Evolutionary conservation across 1,140 invertebrate species (phyloP), one percentile per base, ranked within the genome.

Genomic region (Panagrolaimus sp.): DNA sequence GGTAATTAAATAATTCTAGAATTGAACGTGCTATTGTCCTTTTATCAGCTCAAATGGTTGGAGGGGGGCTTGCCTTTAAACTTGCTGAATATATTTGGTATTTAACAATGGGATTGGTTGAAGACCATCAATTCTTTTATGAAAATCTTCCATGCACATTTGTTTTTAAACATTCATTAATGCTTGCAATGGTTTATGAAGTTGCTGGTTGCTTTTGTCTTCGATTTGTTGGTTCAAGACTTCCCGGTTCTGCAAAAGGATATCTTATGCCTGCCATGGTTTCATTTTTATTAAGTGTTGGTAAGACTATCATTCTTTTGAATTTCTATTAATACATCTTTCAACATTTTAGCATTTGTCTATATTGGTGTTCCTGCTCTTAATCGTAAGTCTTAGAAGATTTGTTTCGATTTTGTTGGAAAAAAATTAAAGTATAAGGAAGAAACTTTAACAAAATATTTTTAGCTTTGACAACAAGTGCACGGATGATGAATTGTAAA

Each of bases 321-420:
- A n/a, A 48, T 38, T 4, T 38, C 32, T 7, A 38, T 38, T 38
- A 4, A 38, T 38, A 58, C 17, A 52, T 14, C 9, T 58, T 12
- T n/a, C 52, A 4, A 38, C 8, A 14, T 58, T 58, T 26, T 14
- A 58, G 52, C 52, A 21, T 58, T 58, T 21, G 52, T 58, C 17
- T 58, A 58, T n/a, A 58, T 58, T n/a, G 52, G 52, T 28, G 52
- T 58, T 28, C 52, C 52, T 12, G 52, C 21, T 12, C 5, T 58
- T 12, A 58, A 58, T 28, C 52, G n/a, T n/a, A n/a, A n/a, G n/a
- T n/a, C n/a, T n/a, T n/a, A n/a, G n/a, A n/a, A n/a, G n/a, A n/a
- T n/a, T n/a, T n/a, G n/a, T n/a, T n/a, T n/a, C n/a, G n/a, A n/a
- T n/a, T n/a, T n/a, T n/a, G n/a, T n/a, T n/a, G n/a, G n/a, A n/a